Percentiles rank a stretch among this genome's conserved stretches.
Evolutionary conservation across 2,113 vertebrate genomes (phyloP).

Genomic region (Odocoileus virginianus): DNA sequence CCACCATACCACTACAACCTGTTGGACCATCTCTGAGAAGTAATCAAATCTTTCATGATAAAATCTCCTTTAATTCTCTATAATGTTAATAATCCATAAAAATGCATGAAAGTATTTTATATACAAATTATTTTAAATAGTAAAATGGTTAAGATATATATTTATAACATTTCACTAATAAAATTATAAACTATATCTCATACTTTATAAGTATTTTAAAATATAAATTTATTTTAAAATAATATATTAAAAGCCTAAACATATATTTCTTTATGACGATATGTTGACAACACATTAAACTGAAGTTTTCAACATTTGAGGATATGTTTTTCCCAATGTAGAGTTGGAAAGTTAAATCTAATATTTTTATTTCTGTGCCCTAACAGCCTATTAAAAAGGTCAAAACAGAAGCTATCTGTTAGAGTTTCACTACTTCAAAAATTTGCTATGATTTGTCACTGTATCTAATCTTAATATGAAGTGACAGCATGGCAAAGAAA

Average conservation of each 20-base stretch:
- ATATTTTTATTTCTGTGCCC: neutral
- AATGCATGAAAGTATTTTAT: neutral
- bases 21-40: neutral
- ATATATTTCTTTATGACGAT: neutral
- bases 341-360: neutral
- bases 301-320: neutral
- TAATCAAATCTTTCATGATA: neutral
- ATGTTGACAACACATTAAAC: neutral
- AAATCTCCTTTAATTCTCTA: neutral
- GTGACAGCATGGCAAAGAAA: neutral
- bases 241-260: neutral
- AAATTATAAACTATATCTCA: neutral
- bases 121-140: neutral
- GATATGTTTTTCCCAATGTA: neutral
- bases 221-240: neutral
- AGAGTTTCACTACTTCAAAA: fast-evolving
- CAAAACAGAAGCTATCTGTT: constrained; percentile 19
- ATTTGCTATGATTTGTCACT: neutral
- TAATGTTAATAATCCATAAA: neutral
- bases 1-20: neutral
- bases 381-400: constrained; percentile 11
- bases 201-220: neutral
- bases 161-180: neutral
- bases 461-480: neutral
- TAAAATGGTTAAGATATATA: neutral